A percentile compares a stretch with the other conserved stretches of the same genome.
Evolutionary conservation across 2,797 vertebrate genomes (phyloP).

Genomic region (Pipistrellus pygmaeus): DNA sequence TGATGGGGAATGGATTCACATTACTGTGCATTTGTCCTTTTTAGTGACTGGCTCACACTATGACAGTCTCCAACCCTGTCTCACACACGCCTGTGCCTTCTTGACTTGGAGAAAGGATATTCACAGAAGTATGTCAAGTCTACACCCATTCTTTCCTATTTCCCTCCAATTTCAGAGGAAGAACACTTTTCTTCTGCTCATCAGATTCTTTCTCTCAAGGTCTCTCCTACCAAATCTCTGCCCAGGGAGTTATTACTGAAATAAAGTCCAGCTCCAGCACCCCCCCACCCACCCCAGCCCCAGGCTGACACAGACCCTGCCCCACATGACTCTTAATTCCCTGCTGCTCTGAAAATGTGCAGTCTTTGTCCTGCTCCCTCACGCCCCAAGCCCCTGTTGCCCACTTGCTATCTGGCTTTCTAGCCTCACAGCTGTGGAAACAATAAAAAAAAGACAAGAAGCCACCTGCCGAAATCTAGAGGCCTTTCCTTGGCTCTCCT

Average conservation of each 20-base stretch:
- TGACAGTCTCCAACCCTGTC: not conserved
- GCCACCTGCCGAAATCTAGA: not conserved
- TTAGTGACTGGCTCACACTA: not conserved
- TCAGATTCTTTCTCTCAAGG: conserved; percentile 44
- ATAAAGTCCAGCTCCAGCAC: not conserved
- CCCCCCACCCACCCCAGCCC: not conserved
- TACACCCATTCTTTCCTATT: not conserved
- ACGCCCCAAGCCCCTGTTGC: not conserved
- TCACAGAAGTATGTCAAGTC: not conserved
- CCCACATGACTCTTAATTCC: not conserved
- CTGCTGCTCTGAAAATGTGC: not conserved
- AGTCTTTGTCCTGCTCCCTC: not conserved
- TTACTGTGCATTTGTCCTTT: not conserved
- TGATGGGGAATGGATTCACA: not conserved
- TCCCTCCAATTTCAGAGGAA: not conserved
- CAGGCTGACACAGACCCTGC: not conserved
- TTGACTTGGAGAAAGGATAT: not conserved
- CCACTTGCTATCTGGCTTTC: not conserved
- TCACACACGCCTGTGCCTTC: not conserved
- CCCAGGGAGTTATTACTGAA: not conserved
- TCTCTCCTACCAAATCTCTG: not conserved
- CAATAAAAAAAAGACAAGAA: not conserved
- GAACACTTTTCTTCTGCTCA: not conserved
- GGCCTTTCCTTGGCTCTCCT: not conserved
- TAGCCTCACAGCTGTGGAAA: not conserved